Evolutionary conservation across 2,888 invertebrate genomes (phyloP).

Genomic region (Chouioia cunea): DNA sequence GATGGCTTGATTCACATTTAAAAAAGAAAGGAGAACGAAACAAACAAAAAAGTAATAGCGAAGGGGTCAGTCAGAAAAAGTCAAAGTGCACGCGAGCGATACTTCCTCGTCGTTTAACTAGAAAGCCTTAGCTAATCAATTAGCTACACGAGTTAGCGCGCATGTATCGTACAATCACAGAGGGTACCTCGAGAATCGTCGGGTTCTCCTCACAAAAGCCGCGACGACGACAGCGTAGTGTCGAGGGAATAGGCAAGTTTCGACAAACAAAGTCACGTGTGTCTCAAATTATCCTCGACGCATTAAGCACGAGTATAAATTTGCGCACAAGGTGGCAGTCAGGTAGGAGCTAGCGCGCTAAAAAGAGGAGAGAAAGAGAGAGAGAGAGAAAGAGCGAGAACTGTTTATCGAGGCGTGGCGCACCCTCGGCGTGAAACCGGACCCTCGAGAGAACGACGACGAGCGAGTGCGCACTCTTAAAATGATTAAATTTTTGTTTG

Average conservation of each 20-base stretch:
- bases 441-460: slow-evolving; percentile 15
- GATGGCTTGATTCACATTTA: no score
- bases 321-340: slow-evolving; percentile 17
- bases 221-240: background rate
- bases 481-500: slow-evolving; percentile 28
- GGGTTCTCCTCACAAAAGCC: no score
- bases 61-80: no score
- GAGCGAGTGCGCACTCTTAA: slow-evolving; percentile 4
- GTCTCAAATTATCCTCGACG: slow-evolving; percentile 19
- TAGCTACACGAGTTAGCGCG: no score
- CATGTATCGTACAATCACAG: no score
- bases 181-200: no score
- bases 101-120: no score
- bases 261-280: slow-evolving; percentile 16
- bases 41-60: no score
- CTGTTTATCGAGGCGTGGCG: slow-evolving; percentile 21
- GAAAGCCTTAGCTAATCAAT: no score
- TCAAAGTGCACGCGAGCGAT: no score
- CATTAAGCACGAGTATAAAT: slow-evolving; percentile 4
- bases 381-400: background rate
- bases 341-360: background rate
- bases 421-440: slow-evolving; percentile 37
- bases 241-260: slow-evolving; percentile 1
- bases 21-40: no score
- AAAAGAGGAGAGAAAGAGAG: background rate